Conservation (phyloP, 2,888 invertebrate genomes). For the Drosophila putrida region DNA sequence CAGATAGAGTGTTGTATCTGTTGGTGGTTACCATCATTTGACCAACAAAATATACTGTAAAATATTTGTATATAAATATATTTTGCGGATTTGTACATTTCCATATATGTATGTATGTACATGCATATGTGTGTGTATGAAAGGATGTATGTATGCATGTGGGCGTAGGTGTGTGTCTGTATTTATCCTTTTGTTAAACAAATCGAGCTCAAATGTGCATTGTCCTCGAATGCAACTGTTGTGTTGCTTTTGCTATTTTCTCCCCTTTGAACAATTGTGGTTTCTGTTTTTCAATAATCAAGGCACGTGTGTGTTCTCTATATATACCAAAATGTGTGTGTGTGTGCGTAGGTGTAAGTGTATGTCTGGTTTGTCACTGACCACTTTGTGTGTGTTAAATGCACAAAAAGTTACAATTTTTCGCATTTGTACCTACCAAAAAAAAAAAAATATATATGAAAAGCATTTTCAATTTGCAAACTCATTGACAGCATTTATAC, state of each 20-base stretch:
- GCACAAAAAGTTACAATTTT: conserved; percentile 32
- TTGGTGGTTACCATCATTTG: conserved; percentile 66
- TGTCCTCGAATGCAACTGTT: conserved; percentile 35
- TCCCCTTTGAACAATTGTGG: conserved; percentile 46
- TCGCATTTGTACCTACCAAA: conserved; percentile 4
- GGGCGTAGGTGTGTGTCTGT: conserved; percentile 12
- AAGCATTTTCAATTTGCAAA: conserved; percentile 11
- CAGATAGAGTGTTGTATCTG: conserved; percentile 37
- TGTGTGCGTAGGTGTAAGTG: conserved; percentile 6
- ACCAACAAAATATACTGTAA: conserved; percentile 69
- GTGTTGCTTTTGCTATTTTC: background rate
- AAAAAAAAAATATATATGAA: background rate
- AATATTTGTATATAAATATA: conserved; percentile 64
- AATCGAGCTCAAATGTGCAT: conserved; percentile 70
- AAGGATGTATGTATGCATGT: conserved; percentile 5
- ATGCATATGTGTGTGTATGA: conserved; percentile 14
- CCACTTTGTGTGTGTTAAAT: conserved; percentile 34
- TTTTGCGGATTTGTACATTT: conserved; percentile 45
- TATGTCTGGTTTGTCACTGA: conserved; percentile 38
- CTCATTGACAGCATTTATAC: conserved; percentile 17
- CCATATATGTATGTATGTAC: conserved; percentile 22
- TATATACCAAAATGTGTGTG: background rate
- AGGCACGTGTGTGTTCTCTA: conserved; percentile 39
- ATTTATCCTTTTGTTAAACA: conserved; percentile 61
- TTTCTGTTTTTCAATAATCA: conserved; percentile 62